phyloP scores from a whole-genome alignment of 1,140 invertebrate species.

The Araneus ventricosus region DNA sequence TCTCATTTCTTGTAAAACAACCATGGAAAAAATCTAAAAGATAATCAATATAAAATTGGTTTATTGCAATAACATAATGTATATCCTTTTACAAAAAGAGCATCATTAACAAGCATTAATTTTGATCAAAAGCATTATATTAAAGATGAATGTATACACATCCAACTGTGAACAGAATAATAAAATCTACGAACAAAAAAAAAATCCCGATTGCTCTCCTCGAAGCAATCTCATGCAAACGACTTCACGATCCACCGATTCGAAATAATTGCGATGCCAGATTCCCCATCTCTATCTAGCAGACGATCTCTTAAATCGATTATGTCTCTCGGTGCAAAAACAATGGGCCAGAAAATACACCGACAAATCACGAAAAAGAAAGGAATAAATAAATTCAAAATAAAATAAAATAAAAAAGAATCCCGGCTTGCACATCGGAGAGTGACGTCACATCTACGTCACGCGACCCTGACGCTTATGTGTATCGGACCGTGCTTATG shows the following conservation, averaged over 20 bases:
- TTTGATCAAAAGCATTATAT: no score
- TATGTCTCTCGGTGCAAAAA: not conserved
- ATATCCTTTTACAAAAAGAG: no score
- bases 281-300: not conserved
- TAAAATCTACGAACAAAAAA: not conserved
- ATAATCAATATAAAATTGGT: no score
- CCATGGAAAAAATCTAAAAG: no score
- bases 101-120: no score
- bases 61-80: no score
- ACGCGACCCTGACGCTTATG: constrained; percentile 50
- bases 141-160: no score
- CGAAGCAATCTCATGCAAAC: not conserved
- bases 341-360: not conserved
- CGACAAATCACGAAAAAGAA: constrained; percentile 11
- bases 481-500: constrained; percentile 60
- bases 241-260: not conserved
- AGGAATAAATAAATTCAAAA: not conserved
- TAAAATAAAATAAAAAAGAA: not conserved
- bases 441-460: constrained; percentile 61
- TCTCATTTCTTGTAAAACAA: no score
- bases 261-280: not conserved
- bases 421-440: not conserved
- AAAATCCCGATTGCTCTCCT: not conserved
- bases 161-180: not conserved
- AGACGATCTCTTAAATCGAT: constrained; percentile 16